These are phyloP conservation scores for Rhagium mordax DNA, from an alignment of 2,888 invertebrate species.

Conservation along the genomic window DNA sequence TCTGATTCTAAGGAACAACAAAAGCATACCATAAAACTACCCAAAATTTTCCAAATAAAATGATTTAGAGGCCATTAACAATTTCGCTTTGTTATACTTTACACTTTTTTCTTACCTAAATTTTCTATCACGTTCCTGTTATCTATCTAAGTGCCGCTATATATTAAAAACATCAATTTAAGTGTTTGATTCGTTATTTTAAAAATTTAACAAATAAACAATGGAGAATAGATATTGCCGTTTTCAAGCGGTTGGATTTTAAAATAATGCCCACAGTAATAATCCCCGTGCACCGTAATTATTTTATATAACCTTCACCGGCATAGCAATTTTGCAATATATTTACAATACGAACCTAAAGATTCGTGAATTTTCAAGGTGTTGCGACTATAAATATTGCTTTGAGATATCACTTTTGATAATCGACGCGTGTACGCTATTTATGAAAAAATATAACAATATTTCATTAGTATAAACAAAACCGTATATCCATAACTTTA, in stretches of 20 bases:
- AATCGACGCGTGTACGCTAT: slow-evolving; percentile 12
- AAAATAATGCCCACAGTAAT: background rate
- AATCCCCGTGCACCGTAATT: background rate
- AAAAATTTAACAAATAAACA: background rate
- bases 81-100: no score
- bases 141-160: no score
- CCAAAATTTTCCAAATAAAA: no score
- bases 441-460: slow-evolving; percentile 20
- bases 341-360: slow-evolving; percentile 10
- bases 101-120: no score
- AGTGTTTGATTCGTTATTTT: no score
- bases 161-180: no score
- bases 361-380: slow-evolving; percentile 31
- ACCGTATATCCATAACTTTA: background rate
- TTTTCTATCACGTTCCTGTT: no score
- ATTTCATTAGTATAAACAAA: slow-evolving; percentile 9
- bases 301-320: slow-evolving; percentile 12
- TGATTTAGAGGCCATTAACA: no score
- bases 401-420: slow-evolving; percentile 29
- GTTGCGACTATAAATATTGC: slow-evolving; percentile 18
- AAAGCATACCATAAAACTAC: no score
- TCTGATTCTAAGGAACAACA: no score
- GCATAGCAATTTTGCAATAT: slow-evolving; percentile 22
- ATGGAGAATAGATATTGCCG: background rate
- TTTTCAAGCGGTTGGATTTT: background rate